Evolutionary conservation across 2,113 vertebrate species (phyloP).

Genomic region (mouse (Mus musculus)): DNA sequence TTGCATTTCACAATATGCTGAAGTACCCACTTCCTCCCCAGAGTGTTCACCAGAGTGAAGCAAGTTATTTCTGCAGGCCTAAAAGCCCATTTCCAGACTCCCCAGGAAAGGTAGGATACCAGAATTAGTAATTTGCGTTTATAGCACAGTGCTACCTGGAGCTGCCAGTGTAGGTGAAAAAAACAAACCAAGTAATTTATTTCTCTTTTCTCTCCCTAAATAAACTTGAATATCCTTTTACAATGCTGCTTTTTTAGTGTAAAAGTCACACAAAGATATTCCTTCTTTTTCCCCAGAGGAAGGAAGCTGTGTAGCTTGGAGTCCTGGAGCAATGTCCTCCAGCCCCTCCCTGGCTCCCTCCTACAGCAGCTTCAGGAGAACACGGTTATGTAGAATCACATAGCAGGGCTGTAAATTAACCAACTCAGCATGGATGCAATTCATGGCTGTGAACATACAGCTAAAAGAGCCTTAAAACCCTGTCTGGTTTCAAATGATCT

Average conservation of each 20-base stretch:
- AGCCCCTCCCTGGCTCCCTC: not conserved
- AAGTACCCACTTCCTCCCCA: slow-evolving; percentile 71
- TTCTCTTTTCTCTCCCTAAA: slow-evolving; percentile 57
- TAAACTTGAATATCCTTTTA: not conserved
- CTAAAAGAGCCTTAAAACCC: slow-evolving; percentile 73
- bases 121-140: slow-evolving; percentile 55
- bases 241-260: slow-evolving; percentile 5
- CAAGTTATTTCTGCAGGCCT: slow-evolving; percentile 38
- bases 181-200: slow-evolving; percentile 47
- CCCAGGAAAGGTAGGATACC: slow-evolving; percentile 40
- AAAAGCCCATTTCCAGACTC: slow-evolving; percentile 1
- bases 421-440: slow-evolving; percentile 49
- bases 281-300: slow-evolving; percentile 52
- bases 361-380: slow-evolving; percentile 7
- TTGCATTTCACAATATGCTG: slow-evolving; percentile 74
- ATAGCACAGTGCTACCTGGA: slow-evolving; percentile 18
- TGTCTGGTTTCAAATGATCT: slow-evolving; percentile 73
- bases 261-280: slow-evolving; percentile 22
- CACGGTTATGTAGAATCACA: not conserved
- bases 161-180: slow-evolving; percentile 35
- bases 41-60: slow-evolving; percentile 45
- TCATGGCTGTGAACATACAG: slow-evolving; percentile 70
- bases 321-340: not conserved
- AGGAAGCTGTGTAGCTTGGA: slow-evolving; percentile 37
- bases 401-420: slow-evolving; percentile 48